Base-by-base conservation (phyloP, 1,140 invertebrate species). In the Drosophila funebris region DNA sequence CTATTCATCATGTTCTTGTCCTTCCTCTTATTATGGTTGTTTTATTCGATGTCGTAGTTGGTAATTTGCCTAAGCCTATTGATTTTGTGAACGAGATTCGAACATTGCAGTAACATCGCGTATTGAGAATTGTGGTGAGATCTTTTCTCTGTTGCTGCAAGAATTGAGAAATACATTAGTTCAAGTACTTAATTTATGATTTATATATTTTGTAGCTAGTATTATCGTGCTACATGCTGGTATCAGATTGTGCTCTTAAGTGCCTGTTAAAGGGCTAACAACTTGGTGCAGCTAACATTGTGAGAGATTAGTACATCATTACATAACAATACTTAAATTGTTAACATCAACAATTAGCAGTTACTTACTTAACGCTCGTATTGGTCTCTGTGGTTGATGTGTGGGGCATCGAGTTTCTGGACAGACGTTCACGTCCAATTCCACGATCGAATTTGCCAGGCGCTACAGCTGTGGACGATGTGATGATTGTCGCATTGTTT, bases 41-140 rank as follows among this genome's bases (percentile, higher is more conserved):
- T 50, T 33, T 64, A 69, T 78, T 88, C 82, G 82, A 82, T 87
- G 82, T 76, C 18, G 18, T 66, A 39, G 58, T 66, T 64, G 46
- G 43, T 78, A 60, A 31, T 18, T 73, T 66, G 53, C 27, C 50
- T 81, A 67, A 87, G 60, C 72, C 84, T 90, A 89, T 77, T 91
- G 90, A 64, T 92, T 92, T 85, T 92, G 91, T 77, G 93, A 93
- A 90, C 93, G 93, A 78, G 93, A 93, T 92, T 96, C 95, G 91
- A 96, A 96, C 78, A 96, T 94, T 39, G 95, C 95, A 63, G 95
- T 94, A 94, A 96, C 95, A 90, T 96, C 95, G 81, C 94, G 94
- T 84, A 96, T 96, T 83, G 94, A 95, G 90, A 94, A 95, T 39
- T 95, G 94, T 16, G 94, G 94, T 60, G 95, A 94, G 76, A 94